phyloP scores from a whole-genome alignment of 2,888 invertebrate species.

The Poecilobothrus nobilitatus region DNA sequence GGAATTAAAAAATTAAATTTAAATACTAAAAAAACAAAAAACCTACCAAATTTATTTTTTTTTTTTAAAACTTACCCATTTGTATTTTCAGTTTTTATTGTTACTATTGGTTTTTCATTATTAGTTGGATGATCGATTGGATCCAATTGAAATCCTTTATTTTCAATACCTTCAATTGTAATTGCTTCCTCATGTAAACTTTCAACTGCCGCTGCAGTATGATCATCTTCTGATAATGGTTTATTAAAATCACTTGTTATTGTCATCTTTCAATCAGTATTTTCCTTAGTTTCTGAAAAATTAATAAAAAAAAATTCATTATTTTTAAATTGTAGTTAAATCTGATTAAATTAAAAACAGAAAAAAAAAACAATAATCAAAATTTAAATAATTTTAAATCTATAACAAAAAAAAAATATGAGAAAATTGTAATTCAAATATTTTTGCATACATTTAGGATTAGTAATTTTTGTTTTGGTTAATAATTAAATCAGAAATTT shows the following conservation, averaged over 20 bases:
- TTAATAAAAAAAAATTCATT: not conserved
- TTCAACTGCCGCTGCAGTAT: not conserved
- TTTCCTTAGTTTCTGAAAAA: not conserved
- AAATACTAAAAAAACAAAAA: too few relatives aligned
- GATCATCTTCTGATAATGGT: not conserved
- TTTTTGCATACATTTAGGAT: too few relatives aligned
- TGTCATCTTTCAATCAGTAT: not conserved
- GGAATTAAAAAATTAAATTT: too few relatives aligned
- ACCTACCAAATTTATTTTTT: too few relatives aligned
- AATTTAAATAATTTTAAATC: too few relatives aligned
- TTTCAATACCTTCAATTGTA: slow-evolving; percentile 7
- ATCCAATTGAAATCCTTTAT: slow-evolving; percentile 11
- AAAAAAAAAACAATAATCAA: too few relatives aligned
- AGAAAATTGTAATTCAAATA: too few relatives aligned
- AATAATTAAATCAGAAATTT: too few relatives aligned
- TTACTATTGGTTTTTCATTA: not conserved
- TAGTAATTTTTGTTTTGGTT: too few relatives aligned
- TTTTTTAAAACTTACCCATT: not conserved
- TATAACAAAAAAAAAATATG: too few relatives aligned
- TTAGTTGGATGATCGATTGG: not conserved
- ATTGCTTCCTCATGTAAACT: not conserved
- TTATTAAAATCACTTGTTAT: not conserved
- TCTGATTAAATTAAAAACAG: too few relatives aligned
- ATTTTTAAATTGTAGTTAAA: too few relatives aligned
- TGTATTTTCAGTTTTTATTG: not conserved